Conservation (phyloP, 2,113 vertebrate genomes). For the Lynx canadensis region DNA sequence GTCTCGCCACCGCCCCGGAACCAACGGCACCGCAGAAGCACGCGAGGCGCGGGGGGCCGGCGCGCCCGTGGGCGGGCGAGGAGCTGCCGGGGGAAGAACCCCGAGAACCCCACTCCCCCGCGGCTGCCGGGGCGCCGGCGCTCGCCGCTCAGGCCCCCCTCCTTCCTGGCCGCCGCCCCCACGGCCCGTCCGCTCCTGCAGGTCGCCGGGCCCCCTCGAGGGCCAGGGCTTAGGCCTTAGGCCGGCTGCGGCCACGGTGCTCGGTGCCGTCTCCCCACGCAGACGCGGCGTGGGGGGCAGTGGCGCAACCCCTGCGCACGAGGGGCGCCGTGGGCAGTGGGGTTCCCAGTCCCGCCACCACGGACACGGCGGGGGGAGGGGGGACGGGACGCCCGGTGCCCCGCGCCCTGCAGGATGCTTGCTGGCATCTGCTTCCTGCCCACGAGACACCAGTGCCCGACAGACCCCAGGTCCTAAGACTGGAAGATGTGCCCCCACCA, state of each 20-base stretch:
- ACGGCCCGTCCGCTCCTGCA: too few relatives aligned
- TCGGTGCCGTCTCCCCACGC: not conserved
- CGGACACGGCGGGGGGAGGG: too few relatives aligned
- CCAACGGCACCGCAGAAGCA: not conserved
- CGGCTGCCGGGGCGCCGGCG: too few relatives aligned
- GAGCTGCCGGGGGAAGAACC: too few relatives aligned
- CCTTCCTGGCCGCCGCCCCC: not conserved
- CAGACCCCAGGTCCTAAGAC: not conserved
- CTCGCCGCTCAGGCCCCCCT: too few relatives aligned
- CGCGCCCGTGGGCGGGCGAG: not conserved
- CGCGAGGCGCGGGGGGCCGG: not conserved
- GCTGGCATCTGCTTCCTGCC: not conserved
- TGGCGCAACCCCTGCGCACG: not conserved
- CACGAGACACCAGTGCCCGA: not conserved
- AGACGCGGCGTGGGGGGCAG: not conserved
- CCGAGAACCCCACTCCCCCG: too few relatives aligned
- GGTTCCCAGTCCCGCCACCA: too few relatives aligned
- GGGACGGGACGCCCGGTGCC: too few relatives aligned
- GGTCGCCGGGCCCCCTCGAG: too few relatives aligned
- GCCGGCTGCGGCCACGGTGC: not conserved
- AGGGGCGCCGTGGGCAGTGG: not conserved
- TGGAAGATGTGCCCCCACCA: not conserved
- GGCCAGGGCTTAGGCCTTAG: not conserved
- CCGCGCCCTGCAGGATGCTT: not conserved
- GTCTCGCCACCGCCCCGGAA: not conserved